Evolutionary conservation across 2,797 vertebrate species (phyloP), one percentile per base, ranked within the genome.

Genomic region (Microcaecilia unicolor): DNA sequence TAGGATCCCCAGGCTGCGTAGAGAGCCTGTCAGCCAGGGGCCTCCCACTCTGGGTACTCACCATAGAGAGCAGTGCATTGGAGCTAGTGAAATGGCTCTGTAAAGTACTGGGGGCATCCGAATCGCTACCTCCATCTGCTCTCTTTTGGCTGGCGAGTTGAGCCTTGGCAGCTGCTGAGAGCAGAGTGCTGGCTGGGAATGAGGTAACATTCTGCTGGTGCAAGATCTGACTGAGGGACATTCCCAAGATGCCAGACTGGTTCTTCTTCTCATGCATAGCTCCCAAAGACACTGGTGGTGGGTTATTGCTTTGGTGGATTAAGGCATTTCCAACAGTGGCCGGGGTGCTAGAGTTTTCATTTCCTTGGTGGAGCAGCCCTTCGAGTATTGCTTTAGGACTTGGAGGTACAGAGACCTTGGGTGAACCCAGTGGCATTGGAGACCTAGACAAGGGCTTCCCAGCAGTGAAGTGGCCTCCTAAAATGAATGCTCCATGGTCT

Each of bases 81-180:
- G 55, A 49, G 33, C 51, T 57, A 48, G 60, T 67, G 51, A 55
- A 48, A 42, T 52, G 60, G 70, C 74, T 83, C 55, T 84, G 83
- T 91, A 92, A 93, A 93, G 90, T 93, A 90, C 91, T 91, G 67
- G 67, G 47, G 59, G 55, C 44, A 48, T 57, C 49, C 9, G 42
- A 30, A 19, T 58, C 35, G 8, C 44, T 41, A 55, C 67, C 50
- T 41, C 57, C 63, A 41, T 52, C 51, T 42, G 72, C 75, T 39
- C 67, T 76, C 67, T 75, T 74, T 81, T 87, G 85, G 69, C 63
- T 84, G 30, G 83, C 84, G 67, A 88, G 67, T 72, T 93, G 90
- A 61, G 90, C 89, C 76, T 89, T 91, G 59, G 91, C 89, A 5
- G 90, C 90, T 5, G 87, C 89, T 13, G 88, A 91, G 21, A 93